Conservation (phyloP, 2,113 vertebrate genomes). For the Merops nubicus region DNA sequence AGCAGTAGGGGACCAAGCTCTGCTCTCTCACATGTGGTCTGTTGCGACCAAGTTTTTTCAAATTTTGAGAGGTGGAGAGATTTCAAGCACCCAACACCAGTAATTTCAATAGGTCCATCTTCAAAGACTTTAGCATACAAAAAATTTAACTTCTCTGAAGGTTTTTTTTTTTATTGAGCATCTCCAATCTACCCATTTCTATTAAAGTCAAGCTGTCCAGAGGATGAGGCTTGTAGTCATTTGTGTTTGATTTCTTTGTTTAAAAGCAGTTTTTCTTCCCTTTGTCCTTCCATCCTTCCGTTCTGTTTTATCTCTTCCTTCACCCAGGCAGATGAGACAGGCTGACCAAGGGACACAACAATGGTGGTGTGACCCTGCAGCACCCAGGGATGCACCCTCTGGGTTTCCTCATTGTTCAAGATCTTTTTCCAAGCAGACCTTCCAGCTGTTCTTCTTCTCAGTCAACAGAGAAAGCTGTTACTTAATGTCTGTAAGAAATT, state of each 20-base stretch:
- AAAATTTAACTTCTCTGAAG: neutral
- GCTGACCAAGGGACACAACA: rapidly evolving
- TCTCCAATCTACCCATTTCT: neutral
- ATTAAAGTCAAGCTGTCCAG: neutral
- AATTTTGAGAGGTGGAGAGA: neutral
- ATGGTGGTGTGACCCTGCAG: neutral
- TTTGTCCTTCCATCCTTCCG: neutral
- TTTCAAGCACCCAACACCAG: neutral
- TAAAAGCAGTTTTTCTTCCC: neutral
- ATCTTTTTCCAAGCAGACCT: neutral
- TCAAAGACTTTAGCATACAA: neutral
- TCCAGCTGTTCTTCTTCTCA: neutral
- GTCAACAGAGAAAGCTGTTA: neutral
- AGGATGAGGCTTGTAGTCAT: neutral
- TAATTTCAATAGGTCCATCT: neutral
- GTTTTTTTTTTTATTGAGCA: neutral
- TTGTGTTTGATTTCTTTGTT: neutral
- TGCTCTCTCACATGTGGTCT: rapidly evolving
- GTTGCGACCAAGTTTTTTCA: neutral
- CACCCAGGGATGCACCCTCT: neutral
- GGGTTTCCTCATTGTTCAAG: neutral
- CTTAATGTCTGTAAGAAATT: neutral
- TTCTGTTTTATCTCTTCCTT: neutral
- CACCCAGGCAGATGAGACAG: neutral
- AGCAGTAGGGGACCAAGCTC: neutral